phyloP scores from a whole-genome alignment of 2,113 vertebrate species.

The Scomber scombrus region DNA sequence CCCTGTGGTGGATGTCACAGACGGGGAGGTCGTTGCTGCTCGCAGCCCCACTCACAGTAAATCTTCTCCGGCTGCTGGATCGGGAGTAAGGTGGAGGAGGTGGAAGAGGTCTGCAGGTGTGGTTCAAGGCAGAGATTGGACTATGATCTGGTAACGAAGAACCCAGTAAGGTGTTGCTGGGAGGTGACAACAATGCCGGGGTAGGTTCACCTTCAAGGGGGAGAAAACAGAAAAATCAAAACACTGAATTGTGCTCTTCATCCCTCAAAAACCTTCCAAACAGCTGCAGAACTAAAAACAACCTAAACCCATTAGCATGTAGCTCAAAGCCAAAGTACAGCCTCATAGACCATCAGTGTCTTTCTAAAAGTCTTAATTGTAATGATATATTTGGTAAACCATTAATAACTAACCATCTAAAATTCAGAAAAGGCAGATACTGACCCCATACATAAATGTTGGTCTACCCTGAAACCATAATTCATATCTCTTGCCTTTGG shows the following conservation, averaged over 20 bases:
- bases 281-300: no score
- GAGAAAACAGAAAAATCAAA: background rate
- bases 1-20: conserved; percentile 67
- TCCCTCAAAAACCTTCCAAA: no score
- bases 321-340: no score
- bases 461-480: no score
- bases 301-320: no score
- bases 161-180: background rate
- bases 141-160: conserved; percentile 61
- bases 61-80: conserved; percentile 57
- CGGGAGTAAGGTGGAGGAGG: fast-evolving
- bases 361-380: background rate
- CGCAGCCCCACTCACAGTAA: conserved; percentile 67
- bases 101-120: background rate
- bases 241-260: background rate
- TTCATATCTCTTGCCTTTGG: conserved; percentile 13
- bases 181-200: background rate
- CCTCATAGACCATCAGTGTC: no score
- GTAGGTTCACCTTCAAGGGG: background rate
- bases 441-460: no score
- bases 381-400: background rate
- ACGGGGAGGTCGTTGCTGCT: conserved; percentile 39
- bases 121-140: background rate
- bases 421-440: background rate
- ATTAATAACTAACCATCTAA: background rate